Percentiles rank a stretch among this genome's conserved stretches.
These are phyloP conservation scores for Geopemphigus sp. DNA, from an alignment of 1,140 invertebrate species.

Conservation along the genomic window DNA sequence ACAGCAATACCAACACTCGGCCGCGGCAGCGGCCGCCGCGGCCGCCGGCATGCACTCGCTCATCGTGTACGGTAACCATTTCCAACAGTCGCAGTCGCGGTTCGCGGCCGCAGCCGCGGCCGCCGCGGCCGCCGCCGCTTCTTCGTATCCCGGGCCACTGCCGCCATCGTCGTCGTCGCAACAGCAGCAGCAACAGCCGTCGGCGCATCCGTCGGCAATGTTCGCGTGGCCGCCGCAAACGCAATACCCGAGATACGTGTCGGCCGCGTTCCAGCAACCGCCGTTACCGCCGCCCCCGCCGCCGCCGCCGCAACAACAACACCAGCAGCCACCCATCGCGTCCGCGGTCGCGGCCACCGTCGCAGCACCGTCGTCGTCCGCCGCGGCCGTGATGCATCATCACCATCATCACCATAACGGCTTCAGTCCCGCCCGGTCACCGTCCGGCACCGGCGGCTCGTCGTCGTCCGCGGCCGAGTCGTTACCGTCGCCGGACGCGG, in stretches of 20 bases:
- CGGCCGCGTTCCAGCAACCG: background rate
- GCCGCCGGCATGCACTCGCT: slow-evolving; percentile 43
- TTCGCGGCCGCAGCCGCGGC: slow-evolving; percentile 16
- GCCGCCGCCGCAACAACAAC: background rate
- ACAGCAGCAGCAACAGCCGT: background rate
- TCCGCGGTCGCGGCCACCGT: background rate
- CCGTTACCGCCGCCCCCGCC: background rate
- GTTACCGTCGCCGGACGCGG: slow-evolving; percentile 34
- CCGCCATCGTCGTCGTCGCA: no score
- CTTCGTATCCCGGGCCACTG: slow-evolving; percentile 4
- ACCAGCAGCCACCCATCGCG: background rate
- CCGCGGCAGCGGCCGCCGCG: slow-evolving; percentile 14
- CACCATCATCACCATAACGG: background rate
- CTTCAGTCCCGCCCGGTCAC: slow-evolving; percentile 11
- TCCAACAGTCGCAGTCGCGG: slow-evolving; percentile 35
- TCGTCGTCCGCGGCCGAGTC: slow-evolving; percentile 43
- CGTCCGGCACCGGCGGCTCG: slow-evolving; percentile 3
- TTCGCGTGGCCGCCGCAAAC: slow-evolving; percentile 23
- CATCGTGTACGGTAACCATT: slow-evolving; percentile 33
- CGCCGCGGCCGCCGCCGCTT: slow-evolving; percentile 14
- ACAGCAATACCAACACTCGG: slow-evolving; percentile 36
- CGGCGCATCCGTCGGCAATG: slow-evolving; percentile 13
- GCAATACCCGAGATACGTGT: slow-evolving; percentile 36
- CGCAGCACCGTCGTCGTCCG: background rate
- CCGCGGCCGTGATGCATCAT: background rate